Conservation (phyloP, 1,140 invertebrate genomes). For the Cydia splendana region DNA sequence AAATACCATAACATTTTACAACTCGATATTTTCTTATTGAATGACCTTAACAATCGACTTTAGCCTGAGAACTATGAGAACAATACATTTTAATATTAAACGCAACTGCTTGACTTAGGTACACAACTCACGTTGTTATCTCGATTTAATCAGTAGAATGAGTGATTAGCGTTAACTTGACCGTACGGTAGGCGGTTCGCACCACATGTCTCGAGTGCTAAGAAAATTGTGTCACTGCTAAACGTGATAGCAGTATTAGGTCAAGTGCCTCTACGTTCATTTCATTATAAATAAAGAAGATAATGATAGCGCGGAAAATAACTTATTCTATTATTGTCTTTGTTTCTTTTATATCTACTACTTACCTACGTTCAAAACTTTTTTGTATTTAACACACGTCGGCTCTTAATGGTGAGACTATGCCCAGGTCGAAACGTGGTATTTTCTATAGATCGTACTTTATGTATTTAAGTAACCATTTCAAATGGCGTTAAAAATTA, state of each 20-base stretch:
- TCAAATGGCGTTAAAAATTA: too few species aligned
- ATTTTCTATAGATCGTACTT: too few species aligned
- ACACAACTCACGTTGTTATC: constrained; percentile 12
- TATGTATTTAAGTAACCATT: too few species aligned
- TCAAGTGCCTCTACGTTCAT: constrained; percentile 23
- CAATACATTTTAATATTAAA: constrained; percentile 14
- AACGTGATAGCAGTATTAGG: constrained; percentile 28
- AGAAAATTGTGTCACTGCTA: constrained; percentile 30
- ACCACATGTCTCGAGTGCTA: constrained; percentile 6
- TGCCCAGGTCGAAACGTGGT: background rate
- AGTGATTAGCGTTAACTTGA: constrained; percentile 17
- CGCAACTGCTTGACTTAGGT: constrained; percentile 3
- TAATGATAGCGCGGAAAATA: constrained; percentile 15
- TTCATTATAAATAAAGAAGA: constrained; percentile 21
- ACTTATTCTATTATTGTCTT: constrained; percentile 9
- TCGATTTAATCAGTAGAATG: constrained; percentile 19
- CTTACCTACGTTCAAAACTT: background rate
- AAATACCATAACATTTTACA: background rate
- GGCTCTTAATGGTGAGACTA: background rate
- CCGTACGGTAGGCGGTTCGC: background rate
- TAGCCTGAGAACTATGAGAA: background rate
- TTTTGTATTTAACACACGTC: background rate
- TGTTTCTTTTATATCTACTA: background rate
- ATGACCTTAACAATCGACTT: background rate
- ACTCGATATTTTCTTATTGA: constrained; percentile 1